Evolutionary conservation across 1,140 invertebrate genomes (phyloP).

Genomic region (Bombus superbus): DNA sequence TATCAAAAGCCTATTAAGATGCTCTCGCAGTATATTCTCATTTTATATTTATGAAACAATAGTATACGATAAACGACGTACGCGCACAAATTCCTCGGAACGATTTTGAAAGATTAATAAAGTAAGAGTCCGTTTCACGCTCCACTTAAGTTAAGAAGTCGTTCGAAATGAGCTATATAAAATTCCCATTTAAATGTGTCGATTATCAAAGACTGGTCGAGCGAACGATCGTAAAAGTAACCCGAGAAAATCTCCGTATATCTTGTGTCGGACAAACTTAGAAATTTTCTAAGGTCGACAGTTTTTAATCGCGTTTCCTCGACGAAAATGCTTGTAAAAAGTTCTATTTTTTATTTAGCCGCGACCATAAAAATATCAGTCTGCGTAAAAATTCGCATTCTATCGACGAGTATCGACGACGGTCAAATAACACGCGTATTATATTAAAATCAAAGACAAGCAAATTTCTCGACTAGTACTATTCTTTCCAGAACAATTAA

Average conservation of each 20-base stretch:
- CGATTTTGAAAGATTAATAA: not conserved
- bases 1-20: too few species aligned
- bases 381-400: too few species aligned
- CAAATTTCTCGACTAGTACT: too few species aligned
- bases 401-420: too few species aligned
- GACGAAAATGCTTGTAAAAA: too few species aligned
- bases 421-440: accelerated
- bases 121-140: constrained; percentile 62
- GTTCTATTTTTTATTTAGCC: too few species aligned
- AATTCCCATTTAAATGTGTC: constrained; percentile 49
- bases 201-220: constrained; percentile 17
- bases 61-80: not conserved
- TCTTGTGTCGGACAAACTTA: not conserved
- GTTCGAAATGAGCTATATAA: constrained; percentile 56
- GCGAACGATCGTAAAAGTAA: constrained; percentile 39
- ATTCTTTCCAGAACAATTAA: constrained; percentile 67
- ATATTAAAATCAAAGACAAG: too few species aligned
- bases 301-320: too few species aligned
- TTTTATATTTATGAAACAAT: too few species aligned
- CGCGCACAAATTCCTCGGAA: not conserved
- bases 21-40: too few species aligned
- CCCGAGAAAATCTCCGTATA: not conserved
- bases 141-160: constrained; percentile 54
- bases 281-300: not conserved
- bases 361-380: too few species aligned